phyloP scores from a whole-genome alignment of 2,113 vertebrate genomes.

The Grus americana region DNA sequence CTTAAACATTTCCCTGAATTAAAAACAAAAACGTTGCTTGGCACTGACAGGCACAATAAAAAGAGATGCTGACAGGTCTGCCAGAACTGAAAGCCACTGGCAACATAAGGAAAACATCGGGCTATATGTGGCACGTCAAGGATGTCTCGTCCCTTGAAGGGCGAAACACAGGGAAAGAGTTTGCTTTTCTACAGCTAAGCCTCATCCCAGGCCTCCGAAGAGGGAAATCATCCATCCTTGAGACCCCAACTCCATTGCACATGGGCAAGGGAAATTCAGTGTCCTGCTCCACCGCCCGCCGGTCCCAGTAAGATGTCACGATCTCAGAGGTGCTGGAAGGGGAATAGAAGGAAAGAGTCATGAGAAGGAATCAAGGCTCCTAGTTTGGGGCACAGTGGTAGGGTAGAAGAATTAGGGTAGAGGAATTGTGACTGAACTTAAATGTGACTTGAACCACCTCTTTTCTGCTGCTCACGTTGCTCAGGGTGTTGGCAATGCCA shows the following conservation, averaged over 20 bases:
- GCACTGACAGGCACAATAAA: neutral
- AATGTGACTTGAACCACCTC: neutral
- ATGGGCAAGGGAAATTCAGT: neutral
- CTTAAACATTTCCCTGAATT: neutral
- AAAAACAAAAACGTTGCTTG: neutral
- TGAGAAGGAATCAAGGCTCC: neutral
- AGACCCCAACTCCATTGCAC: neutral
- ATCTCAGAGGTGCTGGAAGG: neutral
- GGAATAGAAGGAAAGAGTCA: neutral
- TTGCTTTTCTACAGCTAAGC: neutral
- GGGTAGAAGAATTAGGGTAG: neutral
- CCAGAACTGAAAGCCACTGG: neutral
- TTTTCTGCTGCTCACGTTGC: neutral
- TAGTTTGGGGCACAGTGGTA: neutral
- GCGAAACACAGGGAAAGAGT: neutral
- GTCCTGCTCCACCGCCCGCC: neutral
- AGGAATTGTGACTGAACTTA: neutral
- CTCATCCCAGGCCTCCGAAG: neutral
- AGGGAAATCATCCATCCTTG: neutral
- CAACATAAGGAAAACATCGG: neutral
- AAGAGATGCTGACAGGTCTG: neutral
- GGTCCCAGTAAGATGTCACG: fast-evolving
- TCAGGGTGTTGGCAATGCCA: neutral
- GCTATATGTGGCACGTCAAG: neutral
- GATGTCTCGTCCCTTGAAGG: neutral